phyloP scores from a whole-genome alignment of 2,113 vertebrate genomes.

The Taxidea taxus region DNA sequence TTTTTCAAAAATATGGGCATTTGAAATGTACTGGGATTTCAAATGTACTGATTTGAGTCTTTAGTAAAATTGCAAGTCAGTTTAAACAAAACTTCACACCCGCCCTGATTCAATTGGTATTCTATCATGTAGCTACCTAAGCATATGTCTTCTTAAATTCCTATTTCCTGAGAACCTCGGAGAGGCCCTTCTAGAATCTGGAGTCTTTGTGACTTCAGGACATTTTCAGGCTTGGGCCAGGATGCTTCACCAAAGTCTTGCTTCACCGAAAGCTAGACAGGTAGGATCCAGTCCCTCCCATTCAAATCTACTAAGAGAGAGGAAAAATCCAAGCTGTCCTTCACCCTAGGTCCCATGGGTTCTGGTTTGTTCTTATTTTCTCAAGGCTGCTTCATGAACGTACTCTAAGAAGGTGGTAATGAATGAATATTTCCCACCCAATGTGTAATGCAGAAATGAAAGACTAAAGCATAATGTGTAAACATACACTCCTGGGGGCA shows the following conservation, averaged over 20 bases:
- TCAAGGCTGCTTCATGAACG: not conserved
- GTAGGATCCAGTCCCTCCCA: not conserved
- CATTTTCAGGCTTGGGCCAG: not conserved
- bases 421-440: not conserved
- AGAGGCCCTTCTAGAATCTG: not conserved
- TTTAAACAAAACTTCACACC: not conserved
- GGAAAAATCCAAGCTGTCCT: not conserved
- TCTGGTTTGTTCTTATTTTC: not conserved
- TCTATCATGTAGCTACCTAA: not conserved
- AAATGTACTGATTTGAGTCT: not conserved
- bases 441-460: not conserved
- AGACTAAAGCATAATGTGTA: not conserved
- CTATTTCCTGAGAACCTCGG: not conserved
- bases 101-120: not conserved
- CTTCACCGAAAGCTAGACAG: not conserved
- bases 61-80: not conserved
- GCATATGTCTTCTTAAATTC: not conserved
- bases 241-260: not conserved
- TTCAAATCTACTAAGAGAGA: not conserved
- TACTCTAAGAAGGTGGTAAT: not conserved
- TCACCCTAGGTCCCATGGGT: not conserved
- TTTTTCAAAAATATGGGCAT: not conserved
- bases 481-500: not conserved
- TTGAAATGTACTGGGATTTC: not conserved
- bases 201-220: not conserved